phyloP scores from a whole-genome alignment of 1,140 invertebrate genomes.

The Marisa cornuarietis region DNA sequence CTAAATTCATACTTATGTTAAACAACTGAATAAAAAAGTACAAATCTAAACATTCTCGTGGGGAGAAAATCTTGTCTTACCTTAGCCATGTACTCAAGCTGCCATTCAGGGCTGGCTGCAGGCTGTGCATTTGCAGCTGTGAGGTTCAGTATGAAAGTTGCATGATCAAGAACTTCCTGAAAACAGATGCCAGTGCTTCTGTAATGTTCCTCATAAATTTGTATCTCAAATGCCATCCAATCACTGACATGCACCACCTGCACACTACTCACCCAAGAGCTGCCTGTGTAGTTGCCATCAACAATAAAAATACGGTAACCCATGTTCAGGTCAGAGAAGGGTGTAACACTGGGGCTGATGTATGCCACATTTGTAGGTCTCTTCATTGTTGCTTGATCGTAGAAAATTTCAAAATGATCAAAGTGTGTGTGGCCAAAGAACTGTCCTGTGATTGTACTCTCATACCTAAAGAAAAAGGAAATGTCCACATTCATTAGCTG shows the following conservation, averaged over 20 bases:
- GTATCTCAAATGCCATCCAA: too few species aligned
- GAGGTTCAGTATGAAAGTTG: slow-evolving; percentile 84
- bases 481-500: too few species aligned
- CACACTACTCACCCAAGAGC: slow-evolving; percentile 60
- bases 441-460: slow-evolving; percentile 66
- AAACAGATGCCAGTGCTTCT: not conserved
- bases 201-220: not conserved
- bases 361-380: slow-evolving; percentile 86
- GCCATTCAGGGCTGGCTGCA: slow-evolving; percentile 32
- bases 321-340: slow-evolving; percentile 87
- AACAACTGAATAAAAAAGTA: too few species aligned
- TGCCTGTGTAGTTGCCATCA: slow-evolving; percentile 88
- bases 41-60: too few species aligned
- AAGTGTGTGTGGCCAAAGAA: slow-evolving; percentile 70
- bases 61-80: slow-evolving; percentile 19
- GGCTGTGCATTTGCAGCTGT: slow-evolving; percentile 75
- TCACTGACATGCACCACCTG: too few species aligned
- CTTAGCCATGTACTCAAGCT: slow-evolving; percentile 51
- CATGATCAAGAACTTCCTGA: slow-evolving; percentile 85
- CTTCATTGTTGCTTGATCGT: slow-evolving; percentile 58
- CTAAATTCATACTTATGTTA: too few species aligned
- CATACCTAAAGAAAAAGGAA: slow-evolving; percentile 57
- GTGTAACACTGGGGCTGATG: slow-evolving; percentile 90
- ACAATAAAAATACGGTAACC: slow-evolving; percentile 96
- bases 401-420: slow-evolving; percentile 67